Percentiles rank a stretch among this genome's conserved stretches.
Evolutionary conservation across 1,140 invertebrate species (phyloP).

Genomic region (Dinoponera quadriceps): DNA sequence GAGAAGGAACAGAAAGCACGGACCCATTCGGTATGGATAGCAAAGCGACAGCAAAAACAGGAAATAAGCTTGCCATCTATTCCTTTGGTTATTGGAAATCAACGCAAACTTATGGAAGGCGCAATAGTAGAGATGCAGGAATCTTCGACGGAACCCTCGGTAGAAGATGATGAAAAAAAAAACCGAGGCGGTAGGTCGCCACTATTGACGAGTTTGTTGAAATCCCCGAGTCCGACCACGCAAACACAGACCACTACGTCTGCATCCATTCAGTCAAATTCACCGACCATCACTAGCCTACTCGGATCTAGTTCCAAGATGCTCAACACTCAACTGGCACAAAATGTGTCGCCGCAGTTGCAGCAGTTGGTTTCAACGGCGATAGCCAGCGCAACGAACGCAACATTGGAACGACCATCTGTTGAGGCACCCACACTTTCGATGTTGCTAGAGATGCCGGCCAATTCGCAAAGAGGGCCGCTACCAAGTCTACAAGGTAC

Average conservation of each 20-base stretch:
- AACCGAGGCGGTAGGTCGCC: conserved; percentile 87
- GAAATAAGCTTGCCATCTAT: conserved; percentile 65
- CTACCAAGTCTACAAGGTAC: conserved; percentile 72
- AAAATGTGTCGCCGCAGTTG: conserved; percentile 81
- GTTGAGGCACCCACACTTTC: conserved; percentile 89
- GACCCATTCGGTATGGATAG: conserved; percentile 88
- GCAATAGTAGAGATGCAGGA: conserved; percentile 61
- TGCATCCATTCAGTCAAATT: conserved; percentile 80
- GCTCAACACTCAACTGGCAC: conserved; percentile 73
- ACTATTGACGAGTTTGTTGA: conserved; percentile 92
- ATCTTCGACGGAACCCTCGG: conserved; percentile 55
- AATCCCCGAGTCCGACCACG: conserved; percentile 88
- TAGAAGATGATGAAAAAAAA: conserved; percentile 75
- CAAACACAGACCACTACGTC: conserved; percentile 81
- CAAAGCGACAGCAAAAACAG: conserved; percentile 87
- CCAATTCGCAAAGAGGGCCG: conserved; percentile 76
- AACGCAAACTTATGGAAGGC: conserved; percentile 73
- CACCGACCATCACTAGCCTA: conserved; percentile 87
- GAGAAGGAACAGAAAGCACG: conserved; percentile 89
- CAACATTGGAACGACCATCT: conserved; percentile 86
- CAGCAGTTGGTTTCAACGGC: conserved; percentile 83
- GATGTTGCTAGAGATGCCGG: conserved; percentile 87
- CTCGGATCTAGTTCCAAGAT: conserved; percentile 85
- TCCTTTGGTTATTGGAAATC: conserved; percentile 52
- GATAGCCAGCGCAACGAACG: conserved; percentile 78